These are phyloP conservation scores for Lordiphosa fenestrarum DNA, from an alignment of 2,888 invertebrate species.

Conservation along the genomic window DNA sequence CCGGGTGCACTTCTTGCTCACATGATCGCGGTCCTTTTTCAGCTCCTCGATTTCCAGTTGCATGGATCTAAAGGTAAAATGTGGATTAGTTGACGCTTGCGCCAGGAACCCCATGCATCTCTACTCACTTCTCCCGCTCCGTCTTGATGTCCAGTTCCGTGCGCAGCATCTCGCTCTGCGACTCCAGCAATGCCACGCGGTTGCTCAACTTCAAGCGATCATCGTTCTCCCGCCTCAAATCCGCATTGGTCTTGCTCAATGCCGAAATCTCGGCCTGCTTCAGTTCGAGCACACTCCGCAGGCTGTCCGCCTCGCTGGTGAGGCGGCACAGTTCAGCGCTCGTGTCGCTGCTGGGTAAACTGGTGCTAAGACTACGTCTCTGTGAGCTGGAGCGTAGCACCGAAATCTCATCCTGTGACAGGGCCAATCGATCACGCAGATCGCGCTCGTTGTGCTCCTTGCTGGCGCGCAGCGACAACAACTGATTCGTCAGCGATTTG, in stretches of 20 bases:
- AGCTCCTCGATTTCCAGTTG: constrained; percentile 87
- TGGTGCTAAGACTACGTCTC: constrained; percentile 49
- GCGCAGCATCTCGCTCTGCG: constrained; percentile 92
- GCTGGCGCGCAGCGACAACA: constrained; percentile 68
- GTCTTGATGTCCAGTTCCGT: constrained; percentile 84
- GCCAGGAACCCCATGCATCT: too few species aligned
- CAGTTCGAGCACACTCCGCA: constrained; percentile 93
- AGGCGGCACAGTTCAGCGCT: constrained; percentile 79
- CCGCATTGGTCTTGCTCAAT: constrained; percentile 86
- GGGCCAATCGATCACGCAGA: constrained; percentile 76
- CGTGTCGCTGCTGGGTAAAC: constrained; percentile 33
- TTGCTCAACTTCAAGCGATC: constrained; percentile 87
- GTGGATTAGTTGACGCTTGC: background rate
- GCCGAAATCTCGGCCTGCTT: constrained; percentile 92
- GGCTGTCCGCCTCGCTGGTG: constrained; percentile 89
- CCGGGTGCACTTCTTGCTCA: constrained; percentile 89
- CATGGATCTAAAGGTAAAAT: constrained; percentile 82
- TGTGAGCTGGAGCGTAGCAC: constrained; percentile 63
- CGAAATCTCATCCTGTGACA: constrained; percentile 78
- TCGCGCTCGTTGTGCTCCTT: constrained; percentile 76
- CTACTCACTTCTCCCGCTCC: constrained; percentile 83
- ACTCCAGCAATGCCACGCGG: constrained; percentile 88
- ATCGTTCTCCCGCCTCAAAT: constrained; percentile 87
- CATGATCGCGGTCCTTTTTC: constrained; percentile 87
- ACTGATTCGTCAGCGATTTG: constrained; percentile 71